Evolutionary conservation across 2,113 vertebrate species (phyloP).

Genomic region (Prionailurus viverrinus): DNA sequence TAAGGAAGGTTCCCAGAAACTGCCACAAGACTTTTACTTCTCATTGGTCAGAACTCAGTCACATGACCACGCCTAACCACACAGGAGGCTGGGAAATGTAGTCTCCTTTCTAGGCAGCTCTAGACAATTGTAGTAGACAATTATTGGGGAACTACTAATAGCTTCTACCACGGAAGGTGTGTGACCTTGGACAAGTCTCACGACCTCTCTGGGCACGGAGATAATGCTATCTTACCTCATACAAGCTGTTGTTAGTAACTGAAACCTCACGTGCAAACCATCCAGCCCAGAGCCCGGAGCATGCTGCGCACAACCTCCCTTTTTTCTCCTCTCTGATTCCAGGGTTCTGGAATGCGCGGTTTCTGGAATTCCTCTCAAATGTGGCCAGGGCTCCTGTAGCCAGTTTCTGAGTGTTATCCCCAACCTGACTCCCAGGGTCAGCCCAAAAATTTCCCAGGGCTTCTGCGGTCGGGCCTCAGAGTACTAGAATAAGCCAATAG

Average conservation of each 20-base stretch:
- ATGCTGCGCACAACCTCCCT: neutral
- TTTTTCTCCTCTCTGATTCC: neutral
- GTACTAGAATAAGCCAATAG: neutral
- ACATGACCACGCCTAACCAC: neutral
- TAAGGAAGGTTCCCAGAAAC: neutral
- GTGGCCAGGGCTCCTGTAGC: neutral
- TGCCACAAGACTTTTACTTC: neutral
- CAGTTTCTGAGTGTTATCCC: neutral
- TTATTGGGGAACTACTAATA: neutral
- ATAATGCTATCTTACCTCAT: neutral
- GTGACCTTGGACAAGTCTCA: neutral
- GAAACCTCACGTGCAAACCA: neutral
- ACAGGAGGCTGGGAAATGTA: conserved; percentile 42
- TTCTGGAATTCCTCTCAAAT: neutral
- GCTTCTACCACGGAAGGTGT: neutral
- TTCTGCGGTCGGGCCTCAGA: neutral
- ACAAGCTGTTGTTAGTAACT: neutral
- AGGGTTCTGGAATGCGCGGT: neutral
- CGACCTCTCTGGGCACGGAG: neutral
- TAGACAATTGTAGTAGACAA: neutral
- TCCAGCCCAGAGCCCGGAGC: neutral
- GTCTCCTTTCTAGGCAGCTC: neutral
- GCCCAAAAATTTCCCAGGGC: neutral
- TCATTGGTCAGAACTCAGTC: neutral
- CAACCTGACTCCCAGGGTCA: neutral